Conservation (phyloP, 2,797 vertebrate species). For the Denticeps clupeoides region DNA sequence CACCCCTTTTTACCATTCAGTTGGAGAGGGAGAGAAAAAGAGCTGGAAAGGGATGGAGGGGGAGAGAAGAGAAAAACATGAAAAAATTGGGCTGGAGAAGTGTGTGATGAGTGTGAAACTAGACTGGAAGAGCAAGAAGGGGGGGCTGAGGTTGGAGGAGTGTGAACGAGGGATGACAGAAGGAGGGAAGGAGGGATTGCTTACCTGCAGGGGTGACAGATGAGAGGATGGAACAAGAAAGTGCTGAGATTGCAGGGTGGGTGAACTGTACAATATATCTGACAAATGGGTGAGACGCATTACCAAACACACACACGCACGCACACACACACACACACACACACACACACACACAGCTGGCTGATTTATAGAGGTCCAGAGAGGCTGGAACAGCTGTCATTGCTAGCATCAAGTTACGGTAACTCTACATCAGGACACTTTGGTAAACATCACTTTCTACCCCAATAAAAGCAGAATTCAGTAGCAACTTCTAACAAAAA, state of each 20-base stretch:
- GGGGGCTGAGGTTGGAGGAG: not conserved
- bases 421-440: not conserved
- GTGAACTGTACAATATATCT: conserved; percentile 9
- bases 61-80: not conserved
- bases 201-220: conserved; percentile 8
- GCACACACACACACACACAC: not conserved
- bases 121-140: not conserved
- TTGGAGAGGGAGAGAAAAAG: not conserved
- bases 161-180: not conserved
- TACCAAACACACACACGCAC: conserved; percentile 1
- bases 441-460: not conserved
- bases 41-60: not conserved
- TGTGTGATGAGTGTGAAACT: conserved; percentile 5
- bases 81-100: not conserved
- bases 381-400: not conserved
- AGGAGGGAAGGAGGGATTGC: conserved; percentile 1
- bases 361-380: conserved; percentile 1
- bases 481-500: too few species aligned
- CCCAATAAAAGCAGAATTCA: not conserved
- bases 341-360: not conserved
- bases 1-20: not conserved
- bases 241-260: conserved; percentile 9
- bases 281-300: conserved; percentile 7
- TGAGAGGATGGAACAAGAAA: conserved; percentile 4
- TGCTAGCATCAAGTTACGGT: not conserved